Percentiles rank a stretch among this genome's conserved stretches.
phyloP scores from a whole-genome alignment of 2,113 vertebrate species.

The Balaenoptera acutorostrata region DNA sequence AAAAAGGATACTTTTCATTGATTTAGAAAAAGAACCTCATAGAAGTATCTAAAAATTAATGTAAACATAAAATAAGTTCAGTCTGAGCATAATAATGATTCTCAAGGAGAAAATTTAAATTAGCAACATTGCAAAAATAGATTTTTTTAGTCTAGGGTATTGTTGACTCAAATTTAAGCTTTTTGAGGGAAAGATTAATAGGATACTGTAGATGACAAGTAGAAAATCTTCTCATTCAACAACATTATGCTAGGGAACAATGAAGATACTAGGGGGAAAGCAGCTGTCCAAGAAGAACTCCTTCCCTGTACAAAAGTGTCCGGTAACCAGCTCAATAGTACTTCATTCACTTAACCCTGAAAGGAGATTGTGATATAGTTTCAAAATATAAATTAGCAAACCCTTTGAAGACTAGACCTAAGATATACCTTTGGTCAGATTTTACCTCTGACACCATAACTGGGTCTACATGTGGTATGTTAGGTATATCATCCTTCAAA shows the following conservation, averaged over 20 bases:
- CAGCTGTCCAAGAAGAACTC: neutral
- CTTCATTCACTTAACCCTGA: neutral
- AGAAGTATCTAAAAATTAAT: conserved; percentile 20
- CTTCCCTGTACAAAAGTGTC: neutral
- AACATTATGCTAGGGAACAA: neutral
- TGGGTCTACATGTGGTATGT: neutral
- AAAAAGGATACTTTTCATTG: conserved; percentile 28
- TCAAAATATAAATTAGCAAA: neutral
- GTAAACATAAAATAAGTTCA: conserved; percentile 3
- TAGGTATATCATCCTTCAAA: neutral
- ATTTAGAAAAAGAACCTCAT: conserved; percentile 1
- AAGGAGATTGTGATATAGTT: neutral
- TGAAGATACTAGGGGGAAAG: neutral
- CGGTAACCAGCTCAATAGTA: neutral
- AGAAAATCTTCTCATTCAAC: neutral
- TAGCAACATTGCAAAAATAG: neutral
- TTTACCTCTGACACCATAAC: neutral
- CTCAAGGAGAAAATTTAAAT: conserved; percentile 41
- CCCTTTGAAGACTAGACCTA: neutral
- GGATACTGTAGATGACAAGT: neutral
- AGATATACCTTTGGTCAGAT: neutral
- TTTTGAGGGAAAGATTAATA: neutral
- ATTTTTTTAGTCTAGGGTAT: neutral
- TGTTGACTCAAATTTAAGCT: neutral
- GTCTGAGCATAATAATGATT: neutral